Conservation (phyloP, 30 jellyfish, hydroid and myxozoan species). For the Sanderia malayensis region DNA sequence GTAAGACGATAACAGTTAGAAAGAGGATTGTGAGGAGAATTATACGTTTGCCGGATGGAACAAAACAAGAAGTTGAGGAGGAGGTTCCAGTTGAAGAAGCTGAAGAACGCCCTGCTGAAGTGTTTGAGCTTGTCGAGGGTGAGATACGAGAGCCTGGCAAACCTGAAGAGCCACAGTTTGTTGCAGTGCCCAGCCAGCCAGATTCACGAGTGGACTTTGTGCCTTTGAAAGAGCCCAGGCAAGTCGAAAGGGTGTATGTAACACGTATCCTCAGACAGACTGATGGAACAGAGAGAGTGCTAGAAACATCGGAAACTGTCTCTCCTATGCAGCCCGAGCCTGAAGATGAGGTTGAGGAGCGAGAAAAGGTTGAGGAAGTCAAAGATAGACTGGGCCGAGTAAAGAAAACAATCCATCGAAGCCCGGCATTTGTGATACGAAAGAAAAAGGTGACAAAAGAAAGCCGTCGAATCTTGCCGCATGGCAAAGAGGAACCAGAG, state of each 20-base stretch:
- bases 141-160: too few relatives aligned
- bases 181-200: too few relatives aligned
- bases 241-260: slow-evolving; percentile 7
- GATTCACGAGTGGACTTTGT: too few relatives aligned
- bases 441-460: slow-evolving; percentile 45
- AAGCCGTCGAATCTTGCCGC: slow-evolving; percentile 55
- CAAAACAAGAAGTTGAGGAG: too few relatives aligned
- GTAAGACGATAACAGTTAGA: too few relatives aligned
- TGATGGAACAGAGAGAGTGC: slow-evolving; percentile 11
- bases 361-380: not conserved
- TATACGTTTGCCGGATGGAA: too few relatives aligned
- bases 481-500: slow-evolving; percentile 48
- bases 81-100: too few relatives aligned
- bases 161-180: too few relatives aligned
- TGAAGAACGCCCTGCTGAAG: too few relatives aligned
- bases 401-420: not conserved
- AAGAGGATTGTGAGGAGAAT: too few relatives aligned
- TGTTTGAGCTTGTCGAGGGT: too few relatives aligned
- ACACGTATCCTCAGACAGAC: slow-evolving; percentile 5
- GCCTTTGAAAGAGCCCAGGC: not conserved
- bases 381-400: not conserved
- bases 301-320: slow-evolving; percentile 7
- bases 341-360: slow-evolving; percentile 4
- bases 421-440: slow-evolving; percentile 36
- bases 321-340: slow-evolving; percentile 4